A percentile compares a stretch with the other conserved stretches of the same genome.
These are phyloP conservation scores for Mionectes macconnelli DNA, from an alignment of 2,113 vertebrate species.

Conservation along the genomic window DNA sequence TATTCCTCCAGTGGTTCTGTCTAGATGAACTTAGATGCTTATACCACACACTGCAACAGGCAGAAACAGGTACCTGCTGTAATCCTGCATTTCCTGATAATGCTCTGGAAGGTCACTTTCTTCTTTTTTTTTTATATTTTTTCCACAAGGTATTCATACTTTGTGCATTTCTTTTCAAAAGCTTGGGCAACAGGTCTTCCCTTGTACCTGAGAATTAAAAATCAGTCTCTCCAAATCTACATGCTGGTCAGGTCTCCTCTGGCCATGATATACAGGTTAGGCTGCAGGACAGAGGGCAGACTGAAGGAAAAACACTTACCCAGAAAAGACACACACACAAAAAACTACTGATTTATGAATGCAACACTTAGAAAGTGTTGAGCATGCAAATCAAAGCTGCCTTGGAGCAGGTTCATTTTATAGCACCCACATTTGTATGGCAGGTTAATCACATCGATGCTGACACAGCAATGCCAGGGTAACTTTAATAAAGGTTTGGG, in stretches of 20 bases:
- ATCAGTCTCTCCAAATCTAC: neutral
- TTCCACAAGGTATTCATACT: neutral
- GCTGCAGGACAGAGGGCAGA: neutral
- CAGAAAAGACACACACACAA: slow-evolving; percentile 9
- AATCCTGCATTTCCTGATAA: neutral
- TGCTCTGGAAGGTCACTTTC: neutral
- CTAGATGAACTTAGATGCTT: neutral
- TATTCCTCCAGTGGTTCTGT: neutral
- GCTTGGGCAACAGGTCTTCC: neutral
- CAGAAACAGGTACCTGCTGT: neutral
- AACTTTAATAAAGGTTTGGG: slow-evolving; percentile 38
- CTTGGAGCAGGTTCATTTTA: slow-evolving; percentile 52
- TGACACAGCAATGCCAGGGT: neutral
- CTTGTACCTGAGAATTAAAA: neutral
- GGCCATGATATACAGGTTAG: neutral
- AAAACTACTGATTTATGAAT: slow-evolving; percentile 52
- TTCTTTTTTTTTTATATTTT: neutral
- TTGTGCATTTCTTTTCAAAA: neutral
- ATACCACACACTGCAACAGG: neutral
- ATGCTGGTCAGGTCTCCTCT: neutral
- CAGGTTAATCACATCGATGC: slow-evolving; percentile 50
- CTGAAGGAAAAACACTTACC: neutral
- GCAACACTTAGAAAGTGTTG: slow-evolving; percentile 53
- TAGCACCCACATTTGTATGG: slow-evolving; percentile 38
- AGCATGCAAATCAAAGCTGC: slow-evolving; percentile 61